phyloP scores from a whole-genome alignment of 2,113 vertebrate species.

The Tympanuchus pallidicinctus region DNA sequence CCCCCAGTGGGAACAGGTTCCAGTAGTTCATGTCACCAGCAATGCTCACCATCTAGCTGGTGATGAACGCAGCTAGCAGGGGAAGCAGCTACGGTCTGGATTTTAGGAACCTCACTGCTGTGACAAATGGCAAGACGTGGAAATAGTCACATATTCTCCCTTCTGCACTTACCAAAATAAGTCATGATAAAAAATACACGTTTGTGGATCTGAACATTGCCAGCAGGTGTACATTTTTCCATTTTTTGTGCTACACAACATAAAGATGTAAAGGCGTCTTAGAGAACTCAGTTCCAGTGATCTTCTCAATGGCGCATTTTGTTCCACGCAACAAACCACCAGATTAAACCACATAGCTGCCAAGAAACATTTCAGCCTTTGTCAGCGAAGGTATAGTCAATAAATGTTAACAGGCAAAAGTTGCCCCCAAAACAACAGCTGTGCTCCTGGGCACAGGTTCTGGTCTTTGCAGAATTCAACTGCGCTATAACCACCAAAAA shows the following conservation, averaged over 20 bases:
- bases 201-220: neutral
- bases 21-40: neutral
- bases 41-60: neutral
- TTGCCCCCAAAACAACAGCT: neutral
- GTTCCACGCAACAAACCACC: neutral
- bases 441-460: neutral
- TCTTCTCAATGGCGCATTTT: neutral
- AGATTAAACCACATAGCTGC: neutral
- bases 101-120: neutral
- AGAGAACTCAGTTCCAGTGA: neutral
- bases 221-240: neutral
- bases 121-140: conserved; percentile 27
- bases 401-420: neutral
- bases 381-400: neutral
- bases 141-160: conserved; percentile 24
- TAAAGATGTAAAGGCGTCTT: neutral
- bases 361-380: neutral
- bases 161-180: neutral
- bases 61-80: neutral
- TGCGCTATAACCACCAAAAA: neutral
- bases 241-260: neutral
- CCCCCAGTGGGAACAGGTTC: neutral
- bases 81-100: neutral
- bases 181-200: neutral
- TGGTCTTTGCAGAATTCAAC: neutral